Evolutionary conservation across 2,888 invertebrate species (phyloP).

Genomic region (Heliconius cydno): DNA sequence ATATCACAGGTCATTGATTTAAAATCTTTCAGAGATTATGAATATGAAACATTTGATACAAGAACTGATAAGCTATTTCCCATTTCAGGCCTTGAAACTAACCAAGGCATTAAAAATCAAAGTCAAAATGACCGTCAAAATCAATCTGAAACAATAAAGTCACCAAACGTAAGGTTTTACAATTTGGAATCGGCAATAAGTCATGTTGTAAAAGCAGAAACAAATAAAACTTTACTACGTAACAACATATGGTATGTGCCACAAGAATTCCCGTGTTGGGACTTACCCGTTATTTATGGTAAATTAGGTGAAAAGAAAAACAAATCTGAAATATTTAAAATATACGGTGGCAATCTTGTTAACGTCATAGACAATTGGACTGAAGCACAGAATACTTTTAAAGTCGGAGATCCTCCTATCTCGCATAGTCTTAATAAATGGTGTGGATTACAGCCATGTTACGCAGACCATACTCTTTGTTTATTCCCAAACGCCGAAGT

Average conservation of each 20-base stretch:
- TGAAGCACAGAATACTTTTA: conserved; percentile 33
- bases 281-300: conserved; percentile 69
- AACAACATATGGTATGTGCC: conserved; percentile 67
- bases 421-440: conserved; percentile 61
- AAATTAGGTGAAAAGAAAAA: conserved; percentile 53
- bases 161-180: conserved; percentile 57
- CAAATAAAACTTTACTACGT: conserved; percentile 35
- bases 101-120: background rate
- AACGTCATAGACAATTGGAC: conserved; percentile 57
- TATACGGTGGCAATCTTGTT: conserved; percentile 56
- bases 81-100: conserved; percentile 17
- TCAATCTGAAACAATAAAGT: conserved; percentile 22
- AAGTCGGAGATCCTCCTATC: conserved; percentile 33
- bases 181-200: conserved; percentile 63
- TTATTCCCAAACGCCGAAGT: conserved; percentile 58
- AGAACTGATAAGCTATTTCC: conserved; percentile 12
- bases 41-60: conserved; percentile 35
- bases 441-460: conserved; percentile 72
- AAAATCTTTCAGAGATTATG: conserved; percentile 40
- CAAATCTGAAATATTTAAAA: conserved; percentile 59
- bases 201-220: conserved; percentile 43
- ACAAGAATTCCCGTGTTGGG: conserved; percentile 71
- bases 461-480: conserved; percentile 76
- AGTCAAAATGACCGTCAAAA: background rate
- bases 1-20: background rate